Base-by-base conservation (phyloP, 2,113 vertebrate genomes). In the Poeciliopsis occidentalis region DNA sequence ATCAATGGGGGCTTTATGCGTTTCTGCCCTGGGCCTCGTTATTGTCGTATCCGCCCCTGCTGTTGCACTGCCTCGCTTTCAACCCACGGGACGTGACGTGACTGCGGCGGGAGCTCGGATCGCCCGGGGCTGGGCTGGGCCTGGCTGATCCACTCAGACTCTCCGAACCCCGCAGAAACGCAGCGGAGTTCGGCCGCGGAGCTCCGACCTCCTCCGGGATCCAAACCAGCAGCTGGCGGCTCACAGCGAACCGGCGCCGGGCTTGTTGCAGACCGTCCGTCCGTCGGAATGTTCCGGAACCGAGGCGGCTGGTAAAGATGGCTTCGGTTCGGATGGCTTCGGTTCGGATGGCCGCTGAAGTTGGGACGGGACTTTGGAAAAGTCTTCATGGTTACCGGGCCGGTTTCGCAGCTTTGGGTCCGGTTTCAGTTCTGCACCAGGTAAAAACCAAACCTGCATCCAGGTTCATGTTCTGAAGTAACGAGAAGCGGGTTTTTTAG, bases 351-450 rank as follows among this genome's bases (percentile, higher is more conserved):
- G 64, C 89, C 60, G 61, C 79, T 13, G 93, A 93, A 93, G 91
- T 93, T 88, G 78, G 85, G 32, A 62, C 78, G 63, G 84, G 90
- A 93, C 88, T 92, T 90, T 68, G 76, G 22, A 82, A 87, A 85
- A 87, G 89, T 84, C 1, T 90, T 70, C 71, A 44, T 32, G 69
- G 76, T 62, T 72, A 81, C 51, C 82, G 5, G 64, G 19, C 71
- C 44, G 70, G 73, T 22, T 29, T 71, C 12, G 69, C 8, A 62
- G 62, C 69, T 4, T 17, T 67, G 15, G 76, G 76, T 1, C 69
- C 79, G 13, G 61, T 70, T 4, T 2, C 75, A 24, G 79, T 85
- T 70, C 85, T 87, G 0, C 88, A 79, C 3, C 76, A 87, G 91
- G 92, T 92, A 90, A 89, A 29, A 17, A 12, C 4, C 31, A 26